Base-by-base conservation (phyloP, 1,140 invertebrate genomes). In the Asbolus verrucosus region DNA sequence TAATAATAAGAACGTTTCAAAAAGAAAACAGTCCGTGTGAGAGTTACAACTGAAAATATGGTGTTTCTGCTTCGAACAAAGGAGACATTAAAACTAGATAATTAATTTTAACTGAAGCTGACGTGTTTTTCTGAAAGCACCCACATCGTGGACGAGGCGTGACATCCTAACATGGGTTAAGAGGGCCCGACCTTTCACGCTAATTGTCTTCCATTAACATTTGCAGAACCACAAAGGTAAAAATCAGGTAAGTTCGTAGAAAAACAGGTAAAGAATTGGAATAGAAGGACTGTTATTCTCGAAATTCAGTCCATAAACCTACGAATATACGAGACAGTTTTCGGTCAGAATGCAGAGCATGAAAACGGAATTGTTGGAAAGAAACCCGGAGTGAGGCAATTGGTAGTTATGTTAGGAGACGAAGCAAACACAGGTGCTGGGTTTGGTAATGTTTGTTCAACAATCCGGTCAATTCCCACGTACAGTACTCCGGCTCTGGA, bases 161-260 rank as follows among this genome's bases (percentile, higher is more conserved):
- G 46, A 54, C 46, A 54, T 54, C 46, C 46, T 54, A 24, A 54
- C 46, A 54, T 54, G 46, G 46, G 46, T 54, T 54, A 54, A 54
- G 18, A 54, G 46, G 46, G 46, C 46, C 46, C 46, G 46, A 54
- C 46, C 19, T 54, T 36, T 11, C 33, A 36, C 33, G 33, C 11
- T 54, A 54, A 54, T 54, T 54, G 14, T 24, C 46, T 30, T 18
- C 46, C 46, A 27, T 13, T 21, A 54, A 54, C 19, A 27, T 54
- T 54, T 27, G 24, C 46, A 54, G 19, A 54, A 54, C 21, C 1
- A 54, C 21, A 54, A 54, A 50, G 43, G 43, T 50, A 50, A 19
- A 50, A 54, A 54, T 54, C 46, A 54, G 24, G 46, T 54, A 54
- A 27, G 19, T 54, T 54, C 46, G n/a, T 5, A 6, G 46, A 54